phyloP scores from a whole-genome alignment of 1,140 invertebrate genomes.

The Neomicropteryx cornuta region DNA sequence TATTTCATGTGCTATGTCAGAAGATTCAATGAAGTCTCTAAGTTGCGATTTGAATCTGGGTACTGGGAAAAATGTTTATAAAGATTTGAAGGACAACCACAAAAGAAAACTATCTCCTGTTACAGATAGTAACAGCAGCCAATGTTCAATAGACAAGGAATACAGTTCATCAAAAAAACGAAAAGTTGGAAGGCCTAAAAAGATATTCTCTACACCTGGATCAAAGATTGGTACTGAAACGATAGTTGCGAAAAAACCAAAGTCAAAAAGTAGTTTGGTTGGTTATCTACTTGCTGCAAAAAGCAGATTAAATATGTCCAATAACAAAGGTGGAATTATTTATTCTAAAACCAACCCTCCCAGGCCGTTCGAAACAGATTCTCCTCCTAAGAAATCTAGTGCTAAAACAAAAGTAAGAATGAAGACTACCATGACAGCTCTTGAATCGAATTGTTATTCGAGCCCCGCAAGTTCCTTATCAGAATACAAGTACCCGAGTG shows the following conservation, averaged over 20 bases:
- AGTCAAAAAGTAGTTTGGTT: slow-evolving; percentile 50
- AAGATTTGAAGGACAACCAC: too few species aligned
- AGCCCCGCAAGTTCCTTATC: slow-evolving; percentile 13
- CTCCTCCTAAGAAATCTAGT: slow-evolving; percentile 8
- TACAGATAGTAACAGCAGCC: slow-evolving; percentile 13
- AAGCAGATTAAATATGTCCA: slow-evolving; percentile 42
- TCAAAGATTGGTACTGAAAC: slow-evolving; percentile 53
- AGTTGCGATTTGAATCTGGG: too few species aligned
- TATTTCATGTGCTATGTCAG: too few species aligned
- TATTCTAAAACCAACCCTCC: slow-evolving; percentile 40
- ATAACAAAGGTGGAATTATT: slow-evolving; percentile 37
- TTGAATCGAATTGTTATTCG: slow-evolving; percentile 9
- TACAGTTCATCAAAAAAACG: slow-evolving; percentile 61
- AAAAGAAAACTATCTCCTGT: slow-evolving; percentile 12
- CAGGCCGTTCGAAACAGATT: slow-evolving; percentile 23
- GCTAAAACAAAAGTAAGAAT: slow-evolving; percentile 11
- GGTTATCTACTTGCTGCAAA: slow-evolving; percentile 52
- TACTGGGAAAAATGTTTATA: too few species aligned
- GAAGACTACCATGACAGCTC: slow-evolving; percentile 10
- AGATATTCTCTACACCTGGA: slow-evolving; percentile 50
- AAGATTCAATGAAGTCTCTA: too few species aligned
- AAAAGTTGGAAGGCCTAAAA: slow-evolving; percentile 72
- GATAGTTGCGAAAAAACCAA: slow-evolving; percentile 70
- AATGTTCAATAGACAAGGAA: slow-evolving; percentile 16
- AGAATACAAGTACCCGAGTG: slow-evolving; percentile 13